Percentiles rank a stretch among this genome's conserved stretches.
These are phyloP conservation scores for Amphibalanus amphitrite DNA, from an alignment of 1,140 invertebrate genomes.

Conservation along the genomic window DNA sequence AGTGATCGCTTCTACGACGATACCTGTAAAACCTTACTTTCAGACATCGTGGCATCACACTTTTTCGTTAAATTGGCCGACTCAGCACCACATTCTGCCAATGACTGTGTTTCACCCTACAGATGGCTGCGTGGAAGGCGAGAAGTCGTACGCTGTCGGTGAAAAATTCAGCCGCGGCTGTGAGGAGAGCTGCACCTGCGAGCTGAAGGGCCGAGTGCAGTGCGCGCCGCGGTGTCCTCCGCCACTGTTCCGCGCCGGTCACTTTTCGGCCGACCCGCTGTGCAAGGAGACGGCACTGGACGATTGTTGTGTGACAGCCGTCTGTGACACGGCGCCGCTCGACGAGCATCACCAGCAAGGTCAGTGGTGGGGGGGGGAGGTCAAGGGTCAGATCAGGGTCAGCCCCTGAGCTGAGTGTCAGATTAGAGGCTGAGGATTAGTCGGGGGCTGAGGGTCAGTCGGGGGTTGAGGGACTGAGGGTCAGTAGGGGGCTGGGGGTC, in stretches of 20 bases:
- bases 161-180: conserved; percentile 21
- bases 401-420: too few relatives aligned
- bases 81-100: too few relatives aligned
- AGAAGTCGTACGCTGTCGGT: conserved; percentile 20
- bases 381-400: too few relatives aligned
- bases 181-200: conserved; percentile 19
- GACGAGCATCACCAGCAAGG: background rate
- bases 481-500: too few relatives aligned
- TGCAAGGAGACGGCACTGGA: conserved; percentile 54
- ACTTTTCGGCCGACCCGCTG: conserved; percentile 42
- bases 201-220: conserved; percentile 14
- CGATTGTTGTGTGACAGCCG: conserved; percentile 53
- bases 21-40: too few relatives aligned
- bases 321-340: conserved; percentile 30
- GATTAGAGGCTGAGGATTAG: too few relatives aligned
- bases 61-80: too few relatives aligned
- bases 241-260: conserved; percentile 20
- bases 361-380: background rate
- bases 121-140: conserved; percentile 24
- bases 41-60: too few relatives aligned
- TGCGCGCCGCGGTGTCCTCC: conserved; percentile 16
- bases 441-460: too few relatives aligned
- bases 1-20: too few relatives aligned
- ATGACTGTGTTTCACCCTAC: background rate
- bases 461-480: too few relatives aligned